phyloP scores from a whole-genome alignment of 2,113 vertebrate species.

The Lathamus discolor region DNA sequence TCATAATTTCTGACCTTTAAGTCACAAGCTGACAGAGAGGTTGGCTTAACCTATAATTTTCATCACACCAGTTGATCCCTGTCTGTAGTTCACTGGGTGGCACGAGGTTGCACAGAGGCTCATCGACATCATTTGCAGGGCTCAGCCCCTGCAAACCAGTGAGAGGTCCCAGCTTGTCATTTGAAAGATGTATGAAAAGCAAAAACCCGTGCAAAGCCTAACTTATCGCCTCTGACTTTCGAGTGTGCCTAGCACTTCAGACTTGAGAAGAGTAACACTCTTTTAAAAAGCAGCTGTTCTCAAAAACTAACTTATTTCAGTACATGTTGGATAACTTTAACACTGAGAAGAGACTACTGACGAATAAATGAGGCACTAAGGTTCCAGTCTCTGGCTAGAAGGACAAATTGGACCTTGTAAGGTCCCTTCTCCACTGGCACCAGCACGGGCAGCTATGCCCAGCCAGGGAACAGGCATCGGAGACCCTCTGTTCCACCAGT shows the following conservation, averaged over 20 bases:
- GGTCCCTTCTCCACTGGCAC: background rate
- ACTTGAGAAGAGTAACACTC: background rate
- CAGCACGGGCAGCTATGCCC: background rate
- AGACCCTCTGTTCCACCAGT: background rate
- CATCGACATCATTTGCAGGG: background rate
- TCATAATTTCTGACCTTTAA: background rate
- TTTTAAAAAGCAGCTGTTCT: background rate
- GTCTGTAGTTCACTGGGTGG: background rate
- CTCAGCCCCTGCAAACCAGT: rapidly evolving
- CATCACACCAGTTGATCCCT: background rate
- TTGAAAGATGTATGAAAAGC: background rate
- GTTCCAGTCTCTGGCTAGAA: background rate
- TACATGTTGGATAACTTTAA: background rate
- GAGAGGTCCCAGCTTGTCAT: background rate
- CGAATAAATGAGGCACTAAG: background rate
- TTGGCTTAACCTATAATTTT: background rate
- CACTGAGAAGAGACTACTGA: background rate
- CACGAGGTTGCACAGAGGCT: background rate
- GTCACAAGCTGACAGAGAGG: background rate
- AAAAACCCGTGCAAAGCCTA: rapidly evolving
- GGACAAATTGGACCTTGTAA: background rate
- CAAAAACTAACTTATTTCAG: background rate
- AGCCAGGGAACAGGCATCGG: background rate
- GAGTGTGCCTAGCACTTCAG: background rate
- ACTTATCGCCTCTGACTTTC: background rate